Conservation (phyloP, 2,797 vertebrate species). For the Schizopygopsis malacanthus region DNA sequence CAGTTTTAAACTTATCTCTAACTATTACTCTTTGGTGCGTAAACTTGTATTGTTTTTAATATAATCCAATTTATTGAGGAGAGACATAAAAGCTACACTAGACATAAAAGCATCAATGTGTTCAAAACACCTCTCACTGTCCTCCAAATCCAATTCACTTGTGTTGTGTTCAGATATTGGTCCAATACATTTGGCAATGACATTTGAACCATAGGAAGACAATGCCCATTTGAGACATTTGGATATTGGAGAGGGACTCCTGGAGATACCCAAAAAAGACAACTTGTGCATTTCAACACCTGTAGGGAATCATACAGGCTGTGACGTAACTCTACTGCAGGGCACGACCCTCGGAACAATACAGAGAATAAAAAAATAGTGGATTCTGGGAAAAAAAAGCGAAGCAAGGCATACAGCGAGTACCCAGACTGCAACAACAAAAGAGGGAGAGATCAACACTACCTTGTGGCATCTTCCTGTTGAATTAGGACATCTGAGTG, state of each 20-base stretch:
- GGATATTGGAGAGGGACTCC: neutral
- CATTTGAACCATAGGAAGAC: slow-evolving; percentile 25
- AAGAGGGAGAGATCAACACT: neutral
- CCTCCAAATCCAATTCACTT: too few species aligned
- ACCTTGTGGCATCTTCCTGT: too few species aligned
- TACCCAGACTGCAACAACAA: neutral
- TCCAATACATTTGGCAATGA: too few species aligned
- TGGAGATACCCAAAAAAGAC: neutral
- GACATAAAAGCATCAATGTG: too few species aligned
- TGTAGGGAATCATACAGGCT: slow-evolving; percentile 47
- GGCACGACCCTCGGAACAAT: slow-evolving; percentile 22
- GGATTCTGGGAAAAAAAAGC: neutral
- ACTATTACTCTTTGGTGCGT: neutral
- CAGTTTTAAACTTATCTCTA: neutral
- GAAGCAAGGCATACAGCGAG: neutral
- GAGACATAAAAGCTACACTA: too few species aligned
- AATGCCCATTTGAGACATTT: neutral
- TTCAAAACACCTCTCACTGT: too few species aligned
- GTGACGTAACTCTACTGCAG: slow-evolving; percentile 27
- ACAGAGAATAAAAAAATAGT: slow-evolving; percentile 15
- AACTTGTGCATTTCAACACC: slow-evolving; percentile 13
- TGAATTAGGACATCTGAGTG: too few species aligned
- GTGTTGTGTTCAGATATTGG: too few species aligned
- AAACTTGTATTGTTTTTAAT: neutral
- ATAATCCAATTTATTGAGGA: neutral